Evolutionary conservation across 2,888 invertebrate genomes (phyloP), one percentile per base, ranked within the genome.

Genomic region (Reticulitermes lucifugus): DNA sequence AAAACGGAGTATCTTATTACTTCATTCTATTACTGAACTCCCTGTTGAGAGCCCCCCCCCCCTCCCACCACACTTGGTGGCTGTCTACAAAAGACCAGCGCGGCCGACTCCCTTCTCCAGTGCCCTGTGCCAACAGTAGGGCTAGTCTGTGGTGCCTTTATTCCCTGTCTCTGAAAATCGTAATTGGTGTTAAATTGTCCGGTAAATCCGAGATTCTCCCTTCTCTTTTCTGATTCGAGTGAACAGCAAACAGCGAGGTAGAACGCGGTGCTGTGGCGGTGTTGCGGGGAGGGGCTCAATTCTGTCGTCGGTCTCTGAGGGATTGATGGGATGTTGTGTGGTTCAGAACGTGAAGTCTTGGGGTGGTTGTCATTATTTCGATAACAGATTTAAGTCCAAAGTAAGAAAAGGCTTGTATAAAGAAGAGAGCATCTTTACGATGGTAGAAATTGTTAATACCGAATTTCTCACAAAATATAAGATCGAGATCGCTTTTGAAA

Each of bases 131-230:
- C 18, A 73, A 73, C 10, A 46, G 46, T 46, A 9, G 46, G 46
- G 51, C 46, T 51, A 46, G 51, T 43, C 46, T 77, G 46, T 25
- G 77, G 77, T 22, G 7, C 41, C 81, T 43, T 65, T 46, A 22
- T 65, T 43, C 65, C 70, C 84, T n/a, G 35, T 43, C 73, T 75
- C 75, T 85, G 82, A 79, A 81, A 84, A 84, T 84, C 84, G 86
- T 84, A 86, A 86, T 86, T 86, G 82, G 81, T 84, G 86, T 86
- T 86, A 84, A 86, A 86, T 86, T 86, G 86, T 77, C 86, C 86
- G 86, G 84, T 81, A 86, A 86, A 86, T 86, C 79, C 70, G 51
- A 80, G 43, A 21, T 51, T 21, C 51, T 46, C 79, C 43, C 46
- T 70, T 81, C 43, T 46, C 81, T 70, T 65, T 43, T 65, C 70